Conservation (phyloP, 2,113 vertebrate species). For the Rhombomys opimus region DNA sequence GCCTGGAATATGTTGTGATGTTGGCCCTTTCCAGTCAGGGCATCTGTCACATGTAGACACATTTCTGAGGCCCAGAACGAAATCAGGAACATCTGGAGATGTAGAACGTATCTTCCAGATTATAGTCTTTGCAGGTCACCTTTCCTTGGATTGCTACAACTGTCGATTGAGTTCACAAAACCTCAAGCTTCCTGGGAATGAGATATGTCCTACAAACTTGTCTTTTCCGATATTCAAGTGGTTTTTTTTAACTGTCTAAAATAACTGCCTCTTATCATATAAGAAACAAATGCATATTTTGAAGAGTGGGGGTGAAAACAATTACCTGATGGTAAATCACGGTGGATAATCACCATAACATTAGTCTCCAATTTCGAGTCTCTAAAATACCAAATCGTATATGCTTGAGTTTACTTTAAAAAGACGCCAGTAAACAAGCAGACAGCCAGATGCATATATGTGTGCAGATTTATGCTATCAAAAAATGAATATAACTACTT, state of each 20-base stretch:
- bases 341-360: background rate
- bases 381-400: background rate
- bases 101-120: constrained; percentile 15
- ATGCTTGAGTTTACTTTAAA: constrained; percentile 45
- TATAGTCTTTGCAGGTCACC: background rate
- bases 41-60: background rate
- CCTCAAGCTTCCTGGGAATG: constrained; percentile 9
- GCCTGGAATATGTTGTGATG: background rate
- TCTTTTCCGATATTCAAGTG: background rate
- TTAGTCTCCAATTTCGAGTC: constrained; percentile 18
- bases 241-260: constrained; percentile 47
- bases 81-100: background rate
- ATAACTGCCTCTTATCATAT: background rate
- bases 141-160: constrained; percentile 16
- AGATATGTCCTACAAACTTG: background rate
- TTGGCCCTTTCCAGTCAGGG: background rate
- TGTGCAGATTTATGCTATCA: background rate
- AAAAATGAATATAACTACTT: background rate
- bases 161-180: background rate
- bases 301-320: constrained; percentile 6
- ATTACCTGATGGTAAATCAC: constrained; percentile 10
- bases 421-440: background rate
- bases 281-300: background rate
- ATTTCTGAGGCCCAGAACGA: constrained; percentile 15
- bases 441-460: background rate